Base-by-base conservation (phyloP, 2,113 vertebrate genomes). In the Myocastor coypus region DNA sequence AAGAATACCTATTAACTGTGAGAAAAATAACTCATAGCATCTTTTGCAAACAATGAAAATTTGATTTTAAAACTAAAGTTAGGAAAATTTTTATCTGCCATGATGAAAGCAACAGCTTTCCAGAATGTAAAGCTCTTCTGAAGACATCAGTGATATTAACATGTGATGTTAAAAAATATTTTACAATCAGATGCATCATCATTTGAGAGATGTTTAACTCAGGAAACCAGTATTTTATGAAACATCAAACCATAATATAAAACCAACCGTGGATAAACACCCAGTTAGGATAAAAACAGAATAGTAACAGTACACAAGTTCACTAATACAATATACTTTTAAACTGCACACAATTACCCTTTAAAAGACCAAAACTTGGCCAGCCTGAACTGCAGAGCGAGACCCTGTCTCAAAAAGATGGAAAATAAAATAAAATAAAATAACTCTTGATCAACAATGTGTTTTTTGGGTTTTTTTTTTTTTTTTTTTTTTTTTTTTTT, bases 31-130 rank as follows among this genome's bases (percentile, higher is more conserved):
- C 73, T 66, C n/a, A 75, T n/a, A 22, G 57, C 55, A 84, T 59
- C 83, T 89, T 40, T 40, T 84, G 26, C 69, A 50, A 89, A 28
- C 14, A n/a, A 78, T 69, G 32, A 80, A 89, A 89, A 78, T 78
- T 84, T 26, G 84, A 42, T 81, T 89, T 84, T 89, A 73, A 93
- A 85, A 61, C 24, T 64, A 55, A 91, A 71, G 46, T 68, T 66
- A 71, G 34, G 34, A 50, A 63, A 92, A n/a, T 16, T 10, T 88
- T 68, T 50, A 57, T 55, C 73, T 87, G 32, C 83, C 37, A 66
- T 17, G 13, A 40, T 73, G 30, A 66, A 4, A 28, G 64, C 46
- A 86, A 1, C 34, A 86, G 12, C 16, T 77, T n/a, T 30, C 12
- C 16, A n/a, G 75, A 46, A 37, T 86, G 81, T 46, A 64, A 80